Percentiles rank a stretch among this genome's conserved stretches.
Evolutionary conservation across 2,888 invertebrate genomes (phyloP).

Genomic region (Saturnia pavonia): DNA sequence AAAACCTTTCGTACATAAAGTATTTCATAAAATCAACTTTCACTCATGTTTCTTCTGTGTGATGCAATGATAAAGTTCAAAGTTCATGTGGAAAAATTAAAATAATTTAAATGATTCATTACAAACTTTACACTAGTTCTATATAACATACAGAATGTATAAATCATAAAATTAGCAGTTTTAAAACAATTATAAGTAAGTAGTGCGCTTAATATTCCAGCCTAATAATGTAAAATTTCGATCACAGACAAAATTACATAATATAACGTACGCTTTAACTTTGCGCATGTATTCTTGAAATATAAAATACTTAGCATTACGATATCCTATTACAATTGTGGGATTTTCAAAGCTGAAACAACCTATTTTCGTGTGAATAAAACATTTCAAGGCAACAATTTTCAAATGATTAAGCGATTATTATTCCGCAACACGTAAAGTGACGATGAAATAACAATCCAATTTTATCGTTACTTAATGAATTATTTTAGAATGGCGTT

Average conservation of each 20-base stretch:
- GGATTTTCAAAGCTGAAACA: constrained; percentile 73
- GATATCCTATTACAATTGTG: constrained; percentile 68
- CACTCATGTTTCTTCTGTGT: too few species aligned
- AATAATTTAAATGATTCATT: background rate
- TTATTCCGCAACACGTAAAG: constrained; percentile 44
- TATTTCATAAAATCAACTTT: too few species aligned
- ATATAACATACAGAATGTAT: constrained; percentile 51
- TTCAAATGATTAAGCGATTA: constrained; percentile 60
- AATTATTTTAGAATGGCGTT: constrained; percentile 26
- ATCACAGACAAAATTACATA: constrained; percentile 81
- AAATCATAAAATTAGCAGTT: constrained; percentile 42
- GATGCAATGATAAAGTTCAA: background rate
- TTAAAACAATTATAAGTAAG: constrained; percentile 49
- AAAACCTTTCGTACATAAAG: too few species aligned
- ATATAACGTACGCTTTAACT: constrained; percentile 67
- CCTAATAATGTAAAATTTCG: constrained; percentile 79
- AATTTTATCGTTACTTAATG: constrained; percentile 29
- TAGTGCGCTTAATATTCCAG: constrained; percentile 68
- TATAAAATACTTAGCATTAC: constrained; percentile 74
- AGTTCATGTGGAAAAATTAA: background rate
- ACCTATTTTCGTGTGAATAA: constrained; percentile 69
- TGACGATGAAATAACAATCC: constrained; percentile 39
- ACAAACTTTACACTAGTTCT: constrained; percentile 15
- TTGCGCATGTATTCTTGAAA: constrained; percentile 69
- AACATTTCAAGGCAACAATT: constrained; percentile 71